These are phyloP conservation scores for Solenopsis invicta DNA, from an alignment of 1,140 invertebrate species.

Conservation along the genomic window DNA sequence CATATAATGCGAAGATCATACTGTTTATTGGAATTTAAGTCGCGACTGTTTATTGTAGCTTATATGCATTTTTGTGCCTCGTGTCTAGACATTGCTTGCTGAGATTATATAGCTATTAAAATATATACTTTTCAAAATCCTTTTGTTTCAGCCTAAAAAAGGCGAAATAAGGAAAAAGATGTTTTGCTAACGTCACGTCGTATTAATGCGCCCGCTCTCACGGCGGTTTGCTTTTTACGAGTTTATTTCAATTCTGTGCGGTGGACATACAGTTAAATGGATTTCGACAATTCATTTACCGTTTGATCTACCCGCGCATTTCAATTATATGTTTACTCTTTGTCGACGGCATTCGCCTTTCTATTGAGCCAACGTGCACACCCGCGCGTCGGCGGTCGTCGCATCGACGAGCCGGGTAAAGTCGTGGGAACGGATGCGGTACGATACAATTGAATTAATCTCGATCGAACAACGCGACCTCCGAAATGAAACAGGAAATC, in stretches of 20 bases:
- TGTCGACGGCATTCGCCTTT: conserved; percentile 63
- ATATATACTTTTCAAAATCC: neutral
- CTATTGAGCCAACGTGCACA: conserved; percentile 34
- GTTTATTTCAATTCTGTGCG: conserved; percentile 68
- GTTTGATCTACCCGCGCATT: conserved; percentile 75
- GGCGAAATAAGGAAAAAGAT: neutral
- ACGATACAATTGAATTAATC: conserved; percentile 75
- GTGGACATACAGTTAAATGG: conserved; percentile 69
- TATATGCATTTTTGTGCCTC: neutral
- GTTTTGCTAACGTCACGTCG: neutral
- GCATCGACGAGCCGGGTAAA: conserved; percentile 55
- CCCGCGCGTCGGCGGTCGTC: neutral
- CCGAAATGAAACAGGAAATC: conserved; percentile 74
- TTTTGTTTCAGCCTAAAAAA: neutral
- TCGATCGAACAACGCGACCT: conserved; percentile 71
- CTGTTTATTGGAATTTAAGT: neutral
- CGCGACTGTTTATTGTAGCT: neutral
- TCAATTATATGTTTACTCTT: conserved; percentile 78
- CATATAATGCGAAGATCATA: neutral
- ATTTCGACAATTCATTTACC: conserved; percentile 77
- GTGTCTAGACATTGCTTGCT: neutral
- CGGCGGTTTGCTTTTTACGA: conserved; percentile 27
- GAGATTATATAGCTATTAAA: neutral
- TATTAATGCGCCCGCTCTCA: neutral
- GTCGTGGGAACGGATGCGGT: conserved; percentile 69